phyloP scores from a whole-genome alignment of 1,140 invertebrate species.

The Mya arenaria region DNA sequence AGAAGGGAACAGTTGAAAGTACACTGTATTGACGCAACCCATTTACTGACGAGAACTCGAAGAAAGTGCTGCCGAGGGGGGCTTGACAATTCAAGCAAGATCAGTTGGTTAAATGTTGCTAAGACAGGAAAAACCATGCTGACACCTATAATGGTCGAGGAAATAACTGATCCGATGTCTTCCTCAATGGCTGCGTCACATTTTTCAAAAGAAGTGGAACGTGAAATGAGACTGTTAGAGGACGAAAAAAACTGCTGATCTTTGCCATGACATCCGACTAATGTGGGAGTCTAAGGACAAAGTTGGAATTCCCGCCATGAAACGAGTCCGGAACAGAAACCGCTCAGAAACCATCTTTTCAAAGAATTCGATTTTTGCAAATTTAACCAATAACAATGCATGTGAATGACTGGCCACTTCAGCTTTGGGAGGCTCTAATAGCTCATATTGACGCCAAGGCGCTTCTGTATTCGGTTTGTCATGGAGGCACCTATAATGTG shows the following conservation, averaged over 20 bases:
- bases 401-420: slow-evolving; percentile 35
- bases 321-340: not conserved
- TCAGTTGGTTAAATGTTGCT: not conserved
- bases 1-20: slow-evolving; percentile 4
- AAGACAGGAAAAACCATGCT: not conserved
- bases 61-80: slow-evolving; percentile 16
- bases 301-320: not conserved
- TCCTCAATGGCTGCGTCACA: slow-evolving; percentile 7
- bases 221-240: slow-evolving; percentile 1
- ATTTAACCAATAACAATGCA: slow-evolving; percentile 40
- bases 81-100: slow-evolving; percentile 29
- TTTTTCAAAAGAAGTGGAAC: slow-evolving; percentile 16
- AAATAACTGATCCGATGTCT: slow-evolving; percentile 32
- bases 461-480: slow-evolving; percentile 36
- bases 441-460: slow-evolving; percentile 39
- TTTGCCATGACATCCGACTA: not conserved
- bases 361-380: not conserved
- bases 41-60: slow-evolving; percentile 7
- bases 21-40: slow-evolving; percentile 26
- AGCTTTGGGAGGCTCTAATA: slow-evolving; percentile 53
- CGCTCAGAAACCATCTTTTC: not conserved
- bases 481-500: slow-evolving; percentile 36
- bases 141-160: slow-evolving; percentile 18
- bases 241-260: not conserved
- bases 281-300: slow-evolving; percentile 13